phyloP scores from a whole-genome alignment of 2,797 vertebrate genomes.

The Pygocentrus nattereri region DNA sequence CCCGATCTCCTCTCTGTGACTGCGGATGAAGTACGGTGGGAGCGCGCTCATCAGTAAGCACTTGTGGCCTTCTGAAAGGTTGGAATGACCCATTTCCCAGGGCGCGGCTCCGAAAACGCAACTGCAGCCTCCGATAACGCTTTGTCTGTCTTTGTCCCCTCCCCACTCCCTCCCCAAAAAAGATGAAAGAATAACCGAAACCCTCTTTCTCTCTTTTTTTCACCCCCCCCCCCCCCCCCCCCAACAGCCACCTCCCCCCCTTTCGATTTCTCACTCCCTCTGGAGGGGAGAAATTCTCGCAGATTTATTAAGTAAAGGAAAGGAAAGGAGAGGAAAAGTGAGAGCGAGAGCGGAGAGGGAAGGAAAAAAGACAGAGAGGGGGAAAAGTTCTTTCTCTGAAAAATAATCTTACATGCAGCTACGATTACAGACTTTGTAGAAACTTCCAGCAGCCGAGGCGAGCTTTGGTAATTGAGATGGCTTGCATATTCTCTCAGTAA shows the following conservation, averaged over 20 bases:
- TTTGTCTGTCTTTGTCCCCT: conserved; percentile 70
- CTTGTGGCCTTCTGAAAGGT: conserved; percentile 69
- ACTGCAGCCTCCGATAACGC: conserved; percentile 72
- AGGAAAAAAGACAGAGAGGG: not conserved
- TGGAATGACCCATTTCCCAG: conserved; percentile 65
- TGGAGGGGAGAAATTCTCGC: conserved; percentile 57
- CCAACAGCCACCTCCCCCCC: conserved; percentile 21
- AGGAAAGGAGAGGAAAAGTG: not conserved
- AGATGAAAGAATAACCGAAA: conserved; percentile 68
- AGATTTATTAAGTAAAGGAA: conserved; percentile 70
- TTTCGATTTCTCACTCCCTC: conserved; percentile 58
- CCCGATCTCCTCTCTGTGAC: conserved; percentile 51
- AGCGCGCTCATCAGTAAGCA: conserved; percentile 61
- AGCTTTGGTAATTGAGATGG: conserved; percentile 62
- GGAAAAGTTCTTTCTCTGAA: conserved; percentile 42
- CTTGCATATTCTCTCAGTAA: conserved; percentile 64
- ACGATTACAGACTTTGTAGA: conserved; percentile 53
- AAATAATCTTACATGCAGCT: conserved; percentile 46
- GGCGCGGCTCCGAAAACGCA: conserved; percentile 67
- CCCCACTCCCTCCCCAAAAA: conserved; percentile 33
- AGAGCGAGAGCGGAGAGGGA: not conserved
- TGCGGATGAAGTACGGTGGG: conserved; percentile 30
- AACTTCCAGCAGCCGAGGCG: conserved; percentile 47
- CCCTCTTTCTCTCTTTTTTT: conserved; percentile 37
- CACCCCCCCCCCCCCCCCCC: not conserved